Evolutionary conservation across 2,888 invertebrate genomes (phyloP), one percentile per base, ranked within the genome.

Genomic region (Pharmacophagus antenor): DNA sequence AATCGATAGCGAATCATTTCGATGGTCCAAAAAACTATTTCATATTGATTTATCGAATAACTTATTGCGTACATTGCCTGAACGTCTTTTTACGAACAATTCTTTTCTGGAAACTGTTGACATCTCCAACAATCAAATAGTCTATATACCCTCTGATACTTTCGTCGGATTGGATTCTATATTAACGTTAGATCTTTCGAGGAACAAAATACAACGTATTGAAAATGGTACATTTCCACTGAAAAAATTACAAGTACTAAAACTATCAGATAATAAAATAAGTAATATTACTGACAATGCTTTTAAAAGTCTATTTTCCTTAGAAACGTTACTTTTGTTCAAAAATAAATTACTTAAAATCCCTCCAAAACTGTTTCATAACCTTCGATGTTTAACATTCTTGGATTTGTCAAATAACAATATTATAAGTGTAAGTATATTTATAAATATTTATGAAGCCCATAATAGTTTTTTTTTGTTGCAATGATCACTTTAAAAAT

Each of bases 11-110:
- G 88, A 91, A 65, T 83, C 93, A n/a, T 92, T 94, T 62, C 79
- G 85, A 47, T 83, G 89, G 47, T 84, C 94, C 31, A 91, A 88
- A 67, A 93, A 93, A 70, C 82, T 95, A 37, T 93, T 93, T 69
- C 94, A 94, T 55, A 85, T 95, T 52, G 94, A 95, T 71, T 74
- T 95, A 48, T 94, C 95, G 0, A 92, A 93, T 65, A 95, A 95
- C 76, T 87, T 88, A 53, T 82, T 96, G 15, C 88, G 85, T 52
- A 77, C 82, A 0, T 79, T 95, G 0, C 92, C 94, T 0, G 85
- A 87, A 59, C 85, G 86, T 27, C 73, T 94, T 50, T 94, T 95
- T 70, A 82, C 80, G 1, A 93, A 92, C 59, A 91, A 93, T 65
- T 79, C 85, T 0, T 91, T 89, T 62, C 76, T 95, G 21, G 92